Evolutionary conservation across 2,888 invertebrate species (phyloP).

Genomic region (Patella ulyssiponensis): DNA sequence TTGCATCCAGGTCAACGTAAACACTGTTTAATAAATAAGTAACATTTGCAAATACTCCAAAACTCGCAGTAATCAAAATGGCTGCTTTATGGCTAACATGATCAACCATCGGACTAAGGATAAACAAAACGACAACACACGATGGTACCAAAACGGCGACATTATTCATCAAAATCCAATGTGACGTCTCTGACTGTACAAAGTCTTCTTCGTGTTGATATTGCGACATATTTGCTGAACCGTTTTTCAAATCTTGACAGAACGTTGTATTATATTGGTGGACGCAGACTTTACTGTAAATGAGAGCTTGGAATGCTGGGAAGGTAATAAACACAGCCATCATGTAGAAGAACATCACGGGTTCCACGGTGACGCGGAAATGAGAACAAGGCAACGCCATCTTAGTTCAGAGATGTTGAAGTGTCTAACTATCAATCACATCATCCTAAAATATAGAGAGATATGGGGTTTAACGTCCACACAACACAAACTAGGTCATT

Average conservation of each 20-base stretch:
- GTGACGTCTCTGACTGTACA: conserved; percentile 68
- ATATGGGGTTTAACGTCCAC: too few species aligned
- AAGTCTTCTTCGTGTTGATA: conserved; percentile 45
- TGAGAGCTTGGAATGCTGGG: conserved; percentile 71
- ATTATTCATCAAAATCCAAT: conserved; percentile 67
- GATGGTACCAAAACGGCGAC: conserved; percentile 67
- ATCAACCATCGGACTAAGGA: conserved; percentile 72
- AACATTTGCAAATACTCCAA: conserved; percentile 61
- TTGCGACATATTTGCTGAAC: not conserved
- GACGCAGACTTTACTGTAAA: conserved; percentile 71
- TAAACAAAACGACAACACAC: conserved; percentile 60
- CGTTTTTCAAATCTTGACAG: conserved; percentile 46
- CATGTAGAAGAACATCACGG: conserved; percentile 90
- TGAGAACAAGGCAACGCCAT: too few species aligned
- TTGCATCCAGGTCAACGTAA: conserved; percentile 45
- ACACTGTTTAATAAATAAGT: conserved; percentile 62
- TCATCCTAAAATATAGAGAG: too few species aligned
- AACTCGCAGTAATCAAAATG: conserved; percentile 41
- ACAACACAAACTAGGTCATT: too few species aligned
- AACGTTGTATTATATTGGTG: conserved; percentile 43
- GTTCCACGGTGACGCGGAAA: conserved; percentile 82
- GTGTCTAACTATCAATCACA: too few species aligned
- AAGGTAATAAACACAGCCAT: conserved; percentile 78
- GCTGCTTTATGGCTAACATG: conserved; percentile 72
- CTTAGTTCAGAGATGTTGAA: too few species aligned